Base-by-base conservation (phyloP, 2,797 vertebrate genomes). In the Knipowitschia caucasica region DNA sequence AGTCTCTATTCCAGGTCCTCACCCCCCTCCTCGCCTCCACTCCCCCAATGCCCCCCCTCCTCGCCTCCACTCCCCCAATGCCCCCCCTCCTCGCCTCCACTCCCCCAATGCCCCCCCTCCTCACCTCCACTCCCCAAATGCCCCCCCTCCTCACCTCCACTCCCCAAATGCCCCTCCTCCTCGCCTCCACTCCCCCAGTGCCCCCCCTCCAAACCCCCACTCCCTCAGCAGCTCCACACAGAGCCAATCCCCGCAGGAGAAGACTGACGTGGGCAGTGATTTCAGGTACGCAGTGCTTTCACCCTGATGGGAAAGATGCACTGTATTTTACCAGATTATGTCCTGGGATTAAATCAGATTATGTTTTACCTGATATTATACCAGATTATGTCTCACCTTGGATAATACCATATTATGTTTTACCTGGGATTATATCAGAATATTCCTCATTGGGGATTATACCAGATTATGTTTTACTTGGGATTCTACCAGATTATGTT, bases 211-310 rank as follows among this genome's bases (percentile, higher is more conserved):
- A 80, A 46, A 82, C 59, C 50, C 75, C 80, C 10, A 61, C 46
- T 50, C 57, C 59, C 8, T 54, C 34, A 59, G 72, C 53, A 70
- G 60, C 18, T 56, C 72, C 26, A 50, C 62, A 3, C 77, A 69
- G 36, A 78, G 64, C 40, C 59, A 56, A 17, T 52, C 5, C 24
- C 75, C 69, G 50, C 9, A 58, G 0, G 78, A 81, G 52, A 87
- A 76, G 50, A 17, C 77, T 6, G 56, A 21, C 29, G 73, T 27
- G 7, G 83, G 87, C 5, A 80, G 69, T 7, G 85, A 91, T 67
- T 92, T 92, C 77, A 90, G 89, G 92, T 92, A 74, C 82, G 80
- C 36, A 20, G 9, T n/a, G 5, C 25, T 29, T 27, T 18, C 15
- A 17, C 12, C 21, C 21, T n/a, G n/a, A n/a, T n/a, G n/a, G n/a